Conservation (phyloP, 2,888 invertebrate genomes). For the Pilophorus perplexus region DNA sequence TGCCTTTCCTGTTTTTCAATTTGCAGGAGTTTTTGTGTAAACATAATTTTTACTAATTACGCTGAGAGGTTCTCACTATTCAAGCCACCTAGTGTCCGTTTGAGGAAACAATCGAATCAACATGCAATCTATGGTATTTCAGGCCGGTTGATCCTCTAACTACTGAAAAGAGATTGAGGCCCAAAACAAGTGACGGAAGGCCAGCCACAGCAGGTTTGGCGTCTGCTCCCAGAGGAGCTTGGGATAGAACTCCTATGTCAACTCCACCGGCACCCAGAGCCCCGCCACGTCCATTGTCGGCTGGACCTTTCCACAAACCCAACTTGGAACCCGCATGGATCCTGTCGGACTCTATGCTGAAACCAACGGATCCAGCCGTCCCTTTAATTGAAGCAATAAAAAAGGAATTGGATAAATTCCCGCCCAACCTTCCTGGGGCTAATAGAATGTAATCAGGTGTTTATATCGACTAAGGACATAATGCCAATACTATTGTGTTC, state of each 20-base stretch:
- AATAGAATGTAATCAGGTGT: slow-evolving; percentile 36
- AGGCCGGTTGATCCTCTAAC: slow-evolving; percentile 47
- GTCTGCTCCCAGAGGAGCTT: slow-evolving; percentile 42
- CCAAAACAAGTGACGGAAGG: slow-evolving; percentile 48
- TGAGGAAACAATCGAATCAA: too few relatives aligned
- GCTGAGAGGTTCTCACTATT: too few relatives aligned
- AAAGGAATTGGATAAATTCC: slow-evolving; percentile 58
- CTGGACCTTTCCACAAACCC: slow-evolving; percentile 62
- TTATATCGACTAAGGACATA: neutral
- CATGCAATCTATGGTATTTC: too few relatives aligned
- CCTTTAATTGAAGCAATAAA: slow-evolving; percentile 83
- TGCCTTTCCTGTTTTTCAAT: too few relatives aligned
- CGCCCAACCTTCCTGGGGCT: slow-evolving; percentile 44
- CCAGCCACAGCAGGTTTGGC: slow-evolving; percentile 45
- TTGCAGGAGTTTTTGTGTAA: too few relatives aligned
- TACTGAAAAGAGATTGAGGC: slow-evolving; percentile 46
- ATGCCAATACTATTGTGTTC: slow-evolving; percentile 30
- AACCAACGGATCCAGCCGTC: slow-evolving; percentile 69
- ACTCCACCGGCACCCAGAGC: slow-evolving; percentile 46
- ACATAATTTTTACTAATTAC: too few relatives aligned
- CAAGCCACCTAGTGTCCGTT: too few relatives aligned
- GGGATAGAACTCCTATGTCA: slow-evolving; percentile 45
- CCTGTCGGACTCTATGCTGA: slow-evolving; percentile 59
- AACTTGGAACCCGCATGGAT: slow-evolving; percentile 58
- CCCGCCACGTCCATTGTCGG: slow-evolving; percentile 61